Conservation (phyloP, 2,888 invertebrate genomes). For the Unio delphinus region DNA sequence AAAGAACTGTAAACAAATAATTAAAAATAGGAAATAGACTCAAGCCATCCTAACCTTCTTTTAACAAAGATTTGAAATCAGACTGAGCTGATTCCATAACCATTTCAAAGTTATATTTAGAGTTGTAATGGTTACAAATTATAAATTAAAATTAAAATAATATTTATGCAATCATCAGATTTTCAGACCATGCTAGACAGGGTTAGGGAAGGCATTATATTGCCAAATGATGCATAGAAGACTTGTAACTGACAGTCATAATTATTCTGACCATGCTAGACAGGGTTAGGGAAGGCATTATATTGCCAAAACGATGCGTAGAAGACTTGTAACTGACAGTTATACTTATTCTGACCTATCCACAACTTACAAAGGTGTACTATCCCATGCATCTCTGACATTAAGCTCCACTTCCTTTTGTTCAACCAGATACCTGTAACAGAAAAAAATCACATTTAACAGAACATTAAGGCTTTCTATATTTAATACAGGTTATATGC, state of each 20-base stretch:
- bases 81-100: too few relatives aligned
- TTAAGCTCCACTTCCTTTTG: slow-evolving; percentile 73
- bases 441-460: neutral
- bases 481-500: neutral
- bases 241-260: neutral
- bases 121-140: too few relatives aligned
- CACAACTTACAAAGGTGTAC: slow-evolving; percentile 73
- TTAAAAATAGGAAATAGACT: too few relatives aligned
- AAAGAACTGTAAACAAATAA: too few relatives aligned
- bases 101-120: too few relatives aligned
- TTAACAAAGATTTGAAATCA: too few relatives aligned
- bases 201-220: too few relatives aligned
- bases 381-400: slow-evolving; percentile 74
- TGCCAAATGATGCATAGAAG: neutral
- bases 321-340: neutral
- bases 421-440: slow-evolving; percentile 71
- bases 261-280: neutral
- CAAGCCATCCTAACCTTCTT: too few relatives aligned
- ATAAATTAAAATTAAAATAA: too few relatives aligned
- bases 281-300: too few relatives aligned
- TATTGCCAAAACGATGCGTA: neutral
- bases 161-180: too few relatives aligned
- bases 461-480: neutral
- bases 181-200: too few relatives aligned
- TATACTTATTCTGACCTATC: slow-evolving; percentile 1